Base-by-base conservation (phyloP, 2,113 vertebrate species). In the Chinchilla lanigera region DNA sequence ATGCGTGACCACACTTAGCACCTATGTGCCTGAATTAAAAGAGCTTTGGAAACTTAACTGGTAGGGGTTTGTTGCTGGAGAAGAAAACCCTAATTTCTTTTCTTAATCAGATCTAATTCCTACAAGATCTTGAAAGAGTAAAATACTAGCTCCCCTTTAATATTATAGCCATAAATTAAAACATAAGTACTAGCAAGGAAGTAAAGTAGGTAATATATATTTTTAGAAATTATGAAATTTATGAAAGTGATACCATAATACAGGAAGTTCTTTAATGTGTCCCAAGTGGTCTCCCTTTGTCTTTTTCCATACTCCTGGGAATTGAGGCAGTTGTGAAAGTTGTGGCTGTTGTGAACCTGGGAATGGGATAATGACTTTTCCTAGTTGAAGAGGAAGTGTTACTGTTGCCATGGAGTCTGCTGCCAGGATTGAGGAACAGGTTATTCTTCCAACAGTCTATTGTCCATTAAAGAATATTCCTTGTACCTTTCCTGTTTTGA, bases 21-120 rank as follows among this genome's bases (percentile, higher is more conserved):
- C 12, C 73, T 44, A 6, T 44, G 41, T 41, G 22, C 71, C 38
- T 75, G 71, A 75, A 24, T 75, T 75, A 44, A 75, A 75, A 75
- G 71, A 41, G n/a, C 71, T 47, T 77, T 77, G 24, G 24, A 47
- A 77, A 24, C 73, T 75, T 47, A 77, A 77, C 73, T 77, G 41
- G 11, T 77, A 77, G 41, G 22, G 24, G 41, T 77, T 75, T 44
- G 9, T 75, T 44, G 11, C 71, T 75, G 4, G 22, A 75, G 71
- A 75, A 75, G 71, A 75, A 95, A 90, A 71, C 5, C 80, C n/a
- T 17, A 78, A 35, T 93, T 91, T 93, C 54, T 92, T 93, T 91
- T 93, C 54, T 92, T 89, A 78, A 71, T 81, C 52, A 90, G 60
- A 60, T 28, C 35, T 86, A 56, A 30, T 86, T 93, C 28, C 28